Base-by-base conservation (phyloP, 1,140 invertebrate genomes). In the Neomicropteryx cornuta region DNA sequence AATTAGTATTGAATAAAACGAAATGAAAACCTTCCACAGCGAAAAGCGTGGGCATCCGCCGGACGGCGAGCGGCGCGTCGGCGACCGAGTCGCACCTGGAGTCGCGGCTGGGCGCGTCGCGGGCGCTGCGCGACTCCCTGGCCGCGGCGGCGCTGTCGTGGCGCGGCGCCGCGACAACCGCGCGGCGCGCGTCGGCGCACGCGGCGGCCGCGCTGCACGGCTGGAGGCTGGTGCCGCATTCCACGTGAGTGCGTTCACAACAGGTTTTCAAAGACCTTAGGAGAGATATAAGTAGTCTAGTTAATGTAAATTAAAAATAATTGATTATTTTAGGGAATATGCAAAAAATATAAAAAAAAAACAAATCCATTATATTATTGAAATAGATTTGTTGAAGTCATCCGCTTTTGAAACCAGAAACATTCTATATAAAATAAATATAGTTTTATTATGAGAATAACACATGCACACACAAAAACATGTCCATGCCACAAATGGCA, bases 81-180 rank as follows among this genome's bases (percentile, higher is more conserved):
- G 33, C 18, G 0, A n/a, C n/a, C n/a, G 46, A 47, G 38, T 21
- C 42, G n/a, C 21, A 22, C 21, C 19, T 47, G 39, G 46, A 47
- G 40, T 38, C 39, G 8, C 27, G 21, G 14, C 20, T 41, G 8
- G 39, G 43, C 8, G 36, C 40, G 13, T 31, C 30, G 17, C 35
- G 46, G 10, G 46, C 46, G 3, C 32, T 47, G n/a, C 28, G 46
- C 31, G 46, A 47, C 37, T 44, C 46, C 2, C 33, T 47, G 30
- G 37, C 46, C 0, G 40, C 29, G 2, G 43, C 39, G 4, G 46
- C 43, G 13, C 24, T 33, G 4, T 13, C 37, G 11, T 47, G 46
- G 46, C 6, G 31, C 6, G 32, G 16, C 10, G 46, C 40, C 4
- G 29, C 33, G 5, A 38, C 5, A 14, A 31, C 30, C 13, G 42